These are phyloP conservation scores for Mixornis gularis DNA, from an alignment of 2,113 vertebrate species.

Conservation along the genomic window DNA sequence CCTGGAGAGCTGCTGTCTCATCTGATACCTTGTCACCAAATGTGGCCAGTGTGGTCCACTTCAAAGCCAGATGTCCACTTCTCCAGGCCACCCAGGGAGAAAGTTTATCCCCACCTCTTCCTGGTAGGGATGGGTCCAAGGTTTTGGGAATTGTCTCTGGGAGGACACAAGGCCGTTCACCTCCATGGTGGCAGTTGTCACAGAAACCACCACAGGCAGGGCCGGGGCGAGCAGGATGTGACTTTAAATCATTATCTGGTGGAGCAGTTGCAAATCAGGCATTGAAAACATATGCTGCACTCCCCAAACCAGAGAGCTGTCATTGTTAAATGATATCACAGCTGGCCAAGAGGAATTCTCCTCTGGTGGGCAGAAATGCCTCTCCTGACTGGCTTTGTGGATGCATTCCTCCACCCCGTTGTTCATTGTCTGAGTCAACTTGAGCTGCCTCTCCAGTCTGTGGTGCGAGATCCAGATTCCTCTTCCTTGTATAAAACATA, in stretches of 20 bases:
- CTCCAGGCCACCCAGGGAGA: not conserved
- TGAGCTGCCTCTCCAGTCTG: not conserved
- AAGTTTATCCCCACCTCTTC: not conserved
- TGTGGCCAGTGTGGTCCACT: not conserved
- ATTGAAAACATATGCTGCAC: not conserved
- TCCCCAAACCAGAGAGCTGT: not conserved
- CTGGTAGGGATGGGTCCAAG: not conserved
- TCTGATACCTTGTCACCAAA: not conserved
- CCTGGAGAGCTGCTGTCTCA: not conserved
- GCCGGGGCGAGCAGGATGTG: not conserved
- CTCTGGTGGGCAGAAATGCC: conserved; percentile 38
- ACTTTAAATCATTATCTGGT: not conserved
- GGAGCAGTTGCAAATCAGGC: not conserved
- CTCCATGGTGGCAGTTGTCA: not conserved
- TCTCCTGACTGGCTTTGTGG: not conserved
- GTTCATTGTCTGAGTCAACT: not conserved
- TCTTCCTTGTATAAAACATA: not conserved
- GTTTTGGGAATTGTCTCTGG: not conserved
- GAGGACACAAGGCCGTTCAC: not conserved
- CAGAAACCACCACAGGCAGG: not conserved
- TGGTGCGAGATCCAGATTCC: not conserved
- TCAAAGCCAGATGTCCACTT: not conserved
- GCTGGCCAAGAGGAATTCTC: conserved; percentile 21
- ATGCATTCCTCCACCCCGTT: not conserved
- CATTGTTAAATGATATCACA: conserved; percentile 17